Percentiles rank a stretch among this genome's conserved stretches.
Evolutionary conservation across 2,797 vertebrate species (phyloP).

Genomic region (Simalia tracyae): DNA sequence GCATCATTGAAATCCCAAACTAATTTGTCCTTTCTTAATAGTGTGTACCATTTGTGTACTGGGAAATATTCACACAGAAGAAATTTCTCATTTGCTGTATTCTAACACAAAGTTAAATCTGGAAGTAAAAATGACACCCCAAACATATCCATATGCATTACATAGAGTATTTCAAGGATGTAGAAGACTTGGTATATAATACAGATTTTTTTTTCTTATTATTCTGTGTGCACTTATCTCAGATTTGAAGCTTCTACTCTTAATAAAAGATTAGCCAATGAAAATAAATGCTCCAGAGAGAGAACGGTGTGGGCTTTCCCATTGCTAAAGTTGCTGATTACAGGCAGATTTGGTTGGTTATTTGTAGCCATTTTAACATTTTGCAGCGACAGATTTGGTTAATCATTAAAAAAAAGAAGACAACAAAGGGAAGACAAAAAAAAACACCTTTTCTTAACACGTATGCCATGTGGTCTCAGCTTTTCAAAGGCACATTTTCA

Average conservation of each 20-base stretch:
- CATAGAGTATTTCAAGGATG: neutral
- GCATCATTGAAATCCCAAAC: constrained; percentile 6
- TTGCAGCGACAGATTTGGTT: neutral
- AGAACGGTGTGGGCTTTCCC: neutral
- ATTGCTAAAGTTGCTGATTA: neutral
- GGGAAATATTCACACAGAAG: constrained; percentile 1
- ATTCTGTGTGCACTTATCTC: neutral
- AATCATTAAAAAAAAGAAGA: neutral
- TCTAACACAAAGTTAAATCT: neutral
- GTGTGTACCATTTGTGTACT: neutral
- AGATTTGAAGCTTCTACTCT: neutral
- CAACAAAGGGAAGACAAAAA: no score
- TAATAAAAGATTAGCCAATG: neutral
- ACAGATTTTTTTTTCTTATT: neutral
- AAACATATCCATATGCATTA: neutral
- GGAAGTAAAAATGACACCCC: neutral
- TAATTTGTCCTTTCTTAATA: constrained; percentile 28
- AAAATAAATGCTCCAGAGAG: neutral
- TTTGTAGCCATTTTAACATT: neutral
- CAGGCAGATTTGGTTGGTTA: neutral
- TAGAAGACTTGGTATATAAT: neutral
- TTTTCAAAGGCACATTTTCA: neutral
- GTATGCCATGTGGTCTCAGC: neutral
- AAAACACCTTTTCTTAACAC: neutral
- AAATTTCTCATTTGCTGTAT: neutral